Conservation (phyloP, 2,797 vertebrate genomes). For the Manis javanica region DNA sequence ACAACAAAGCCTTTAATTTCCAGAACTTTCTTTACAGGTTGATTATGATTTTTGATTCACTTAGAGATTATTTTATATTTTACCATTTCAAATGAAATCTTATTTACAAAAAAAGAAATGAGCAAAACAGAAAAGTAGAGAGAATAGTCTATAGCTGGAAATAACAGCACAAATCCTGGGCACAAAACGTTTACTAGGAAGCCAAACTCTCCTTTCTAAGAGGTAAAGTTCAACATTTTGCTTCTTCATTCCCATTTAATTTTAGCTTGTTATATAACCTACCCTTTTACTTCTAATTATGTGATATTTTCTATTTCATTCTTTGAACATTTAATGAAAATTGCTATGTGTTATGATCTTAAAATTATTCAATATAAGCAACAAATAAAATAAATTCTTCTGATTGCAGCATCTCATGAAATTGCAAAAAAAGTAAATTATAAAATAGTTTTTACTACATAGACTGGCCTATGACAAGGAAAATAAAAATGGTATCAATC, state of each 20-base stretch:
- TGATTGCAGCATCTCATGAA: neutral
- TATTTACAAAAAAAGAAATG: neutral
- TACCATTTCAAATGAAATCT: conserved; percentile 9
- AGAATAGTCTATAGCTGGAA: neutral
- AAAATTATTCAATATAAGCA: neutral
- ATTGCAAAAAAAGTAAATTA: neutral
- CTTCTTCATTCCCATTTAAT: conserved; percentile 1
- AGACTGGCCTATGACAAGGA: neutral
- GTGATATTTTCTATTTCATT: neutral
- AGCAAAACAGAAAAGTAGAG: neutral
- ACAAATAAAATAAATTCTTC: neutral
- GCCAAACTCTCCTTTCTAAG: neutral
- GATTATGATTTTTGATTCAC: conserved; percentile 26
- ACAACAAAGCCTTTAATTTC: conserved; percentile 50
- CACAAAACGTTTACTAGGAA: conserved; percentile 46
- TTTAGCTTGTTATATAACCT: conserved; percentile 18
- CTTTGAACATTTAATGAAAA: neutral
- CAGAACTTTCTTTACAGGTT: conserved; percentile 15
- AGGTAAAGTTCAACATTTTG: neutral
- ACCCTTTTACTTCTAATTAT: conserved; percentile 12
- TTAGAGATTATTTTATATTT: conserved; percentile 27
- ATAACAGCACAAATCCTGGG: neutral
- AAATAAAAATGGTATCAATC: neutral
- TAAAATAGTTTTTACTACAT: neutral
- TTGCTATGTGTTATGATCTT: neutral